phyloP scores from a whole-genome alignment of 2,888 invertebrate species.

The Ornithoptera priamus region DNA sequence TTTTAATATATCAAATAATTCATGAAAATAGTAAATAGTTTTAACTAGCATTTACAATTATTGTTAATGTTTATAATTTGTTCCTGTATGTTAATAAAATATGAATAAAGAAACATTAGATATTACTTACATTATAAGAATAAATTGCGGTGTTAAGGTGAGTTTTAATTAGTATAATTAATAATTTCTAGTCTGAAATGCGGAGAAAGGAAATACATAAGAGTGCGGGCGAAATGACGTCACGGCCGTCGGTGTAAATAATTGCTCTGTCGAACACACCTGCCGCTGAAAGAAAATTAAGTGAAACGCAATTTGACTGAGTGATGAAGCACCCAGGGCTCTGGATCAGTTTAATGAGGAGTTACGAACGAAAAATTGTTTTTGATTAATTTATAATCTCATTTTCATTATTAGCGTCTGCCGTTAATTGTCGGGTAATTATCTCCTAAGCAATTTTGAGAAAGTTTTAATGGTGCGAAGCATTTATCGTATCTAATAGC shows the following conservation, averaged over 20 bases:
- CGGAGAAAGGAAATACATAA: conserved; percentile 52
- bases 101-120: too few relatives aligned
- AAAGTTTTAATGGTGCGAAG: conserved; percentile 39
- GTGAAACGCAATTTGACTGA: conserved; percentile 80
- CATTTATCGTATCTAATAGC: conserved; percentile 36
- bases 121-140: too few relatives aligned
- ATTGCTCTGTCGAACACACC: conserved; percentile 81
- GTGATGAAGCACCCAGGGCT: conserved; percentile 75
- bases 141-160: neutral
- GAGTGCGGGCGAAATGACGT: conserved; percentile 59
- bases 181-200: conserved; percentile 57
- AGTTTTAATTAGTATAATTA: conserved; percentile 23
- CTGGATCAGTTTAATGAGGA: conserved; percentile 77
- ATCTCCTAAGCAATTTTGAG: conserved; percentile 45
- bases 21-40: too few relatives aligned
- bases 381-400: conserved; percentile 64
- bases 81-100: too few relatives aligned
- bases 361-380: conserved; percentile 72
- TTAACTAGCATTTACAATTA: too few relatives aligned
- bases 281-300: conserved; percentile 79
- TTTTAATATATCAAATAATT: too few relatives aligned
- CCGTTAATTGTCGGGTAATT: conserved; percentile 51
- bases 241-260: conserved; percentile 76
- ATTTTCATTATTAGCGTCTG: conserved; percentile 56
- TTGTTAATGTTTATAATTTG: too few relatives aligned